Base-by-base conservation (phyloP, 2,797 vertebrate genomes). In the Scolopax rusticola region DNA sequence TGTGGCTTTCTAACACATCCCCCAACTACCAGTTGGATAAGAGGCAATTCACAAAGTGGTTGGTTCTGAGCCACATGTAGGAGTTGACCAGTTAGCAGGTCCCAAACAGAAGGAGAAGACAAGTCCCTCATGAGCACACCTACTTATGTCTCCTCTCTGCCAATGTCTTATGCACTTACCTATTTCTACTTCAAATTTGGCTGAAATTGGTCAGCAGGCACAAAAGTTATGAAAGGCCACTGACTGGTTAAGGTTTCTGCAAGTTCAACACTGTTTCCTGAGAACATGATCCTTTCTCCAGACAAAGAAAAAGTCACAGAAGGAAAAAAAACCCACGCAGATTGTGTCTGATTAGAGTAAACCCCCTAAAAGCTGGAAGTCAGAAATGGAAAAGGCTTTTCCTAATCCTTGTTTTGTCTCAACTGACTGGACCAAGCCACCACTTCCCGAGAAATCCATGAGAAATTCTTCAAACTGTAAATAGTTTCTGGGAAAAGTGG, bases 111-210 rank as follows among this genome's bases (percentile, higher is more conserved):
- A 76, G 27, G 12, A 68, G 21, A 47, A 18, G 15, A 47, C 10
- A 54, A 67, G 8, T 21, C 21, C 54, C 45, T 78, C 40, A 57
- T 2, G 8, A 69, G 54, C 38, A 61, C 0, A 1, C 19, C 54
- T 15, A 40, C 5, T 45, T 23, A 16, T 6, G 23, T n/a, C 56
- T 80, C n/a, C 43, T 45, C 43, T 33, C 73, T 53, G 43, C 13
- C 67, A 40, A 7, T 0, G 0, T 19, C 82, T 73, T 4, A 43
- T 1, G 11, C 10, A 6, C 5, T 57, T 11, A 32, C 2, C n/a
- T 70, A 24, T 32, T 51, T 23, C 67, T n/a, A 20, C 21, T 19
- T 77, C 53, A 41, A 30, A 83, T 54, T 33, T 50, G 18, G 18
- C 38, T 47, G 24, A 65, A 84, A 68, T 2, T 6, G 16, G 18